Percentiles rank a stretch among this genome's conserved stretches.
phyloP scores from a whole-genome alignment of 2,888 invertebrate genomes.

The Brachypalpus laphriformis region DNA sequence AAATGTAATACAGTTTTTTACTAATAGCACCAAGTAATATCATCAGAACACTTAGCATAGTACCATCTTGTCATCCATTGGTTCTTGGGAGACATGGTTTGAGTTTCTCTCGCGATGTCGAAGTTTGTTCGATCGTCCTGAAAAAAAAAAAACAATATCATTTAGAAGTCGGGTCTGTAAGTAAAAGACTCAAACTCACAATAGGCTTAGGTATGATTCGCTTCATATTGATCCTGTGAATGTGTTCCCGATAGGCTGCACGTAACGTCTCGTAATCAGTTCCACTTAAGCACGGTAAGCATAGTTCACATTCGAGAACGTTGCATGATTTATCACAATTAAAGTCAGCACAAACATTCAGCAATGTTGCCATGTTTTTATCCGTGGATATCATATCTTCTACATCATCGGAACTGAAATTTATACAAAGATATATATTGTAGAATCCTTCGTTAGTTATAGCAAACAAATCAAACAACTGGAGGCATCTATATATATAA shows the following conservation, averaged over 20 bases:
- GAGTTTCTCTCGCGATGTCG: constrained; percentile 82
- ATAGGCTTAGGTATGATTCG: constrained; percentile 91
- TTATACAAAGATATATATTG: too few relatives aligned
- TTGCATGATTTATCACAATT: constrained; percentile 86
- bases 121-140: constrained; percentile 77
- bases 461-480: too few relatives aligned
- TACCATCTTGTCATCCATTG: constrained; percentile 92
- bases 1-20: not conserved
- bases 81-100: constrained; percentile 87
- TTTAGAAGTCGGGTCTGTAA: not conserved
- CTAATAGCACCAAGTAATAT: constrained; percentile 89
- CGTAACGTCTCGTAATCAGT: constrained; percentile 85
- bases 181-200: constrained; percentile 77
- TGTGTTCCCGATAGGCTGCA: constrained; percentile 90
- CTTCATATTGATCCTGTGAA: constrained; percentile 90
- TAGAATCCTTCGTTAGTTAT: too few relatives aligned
- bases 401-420: constrained; percentile 83
- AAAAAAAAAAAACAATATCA: not conserved
- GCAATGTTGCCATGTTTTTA: constrained; percentile 91
- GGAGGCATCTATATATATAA: too few relatives aligned
- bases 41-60: constrained; percentile 92
- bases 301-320: constrained; percentile 88
- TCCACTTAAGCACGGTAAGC: constrained; percentile 89
- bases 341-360: constrained; percentile 86
- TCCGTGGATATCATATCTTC: constrained; percentile 88